Conservation (phyloP, 2,888 invertebrate species). For the Timema cristinae region DNA sequence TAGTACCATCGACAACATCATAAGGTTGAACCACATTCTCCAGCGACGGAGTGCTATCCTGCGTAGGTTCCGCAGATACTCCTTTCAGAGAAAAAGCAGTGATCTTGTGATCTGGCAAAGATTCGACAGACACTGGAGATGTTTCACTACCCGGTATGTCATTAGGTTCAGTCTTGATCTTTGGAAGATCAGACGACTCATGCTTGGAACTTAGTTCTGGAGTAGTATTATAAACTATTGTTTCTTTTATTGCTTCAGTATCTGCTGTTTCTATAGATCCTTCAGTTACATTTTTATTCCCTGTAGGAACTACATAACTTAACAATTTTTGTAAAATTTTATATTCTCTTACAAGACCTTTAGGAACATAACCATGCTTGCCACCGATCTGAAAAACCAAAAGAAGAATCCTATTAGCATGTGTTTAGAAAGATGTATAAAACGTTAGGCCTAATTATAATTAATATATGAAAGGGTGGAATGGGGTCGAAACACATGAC, state of each 20-base stretch:
- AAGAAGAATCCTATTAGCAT: constrained; percentile 17
- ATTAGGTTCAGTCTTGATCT: too few relatives aligned
- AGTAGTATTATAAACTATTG: background rate
- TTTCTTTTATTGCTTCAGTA: background rate
- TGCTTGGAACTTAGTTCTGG: background rate
- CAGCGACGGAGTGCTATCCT: constrained; percentile 2
- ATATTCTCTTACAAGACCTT: constrained; percentile 55
- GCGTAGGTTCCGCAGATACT: constrained; percentile 27
- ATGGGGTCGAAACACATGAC: too few relatives aligned
- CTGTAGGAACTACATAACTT: constrained; percentile 47
- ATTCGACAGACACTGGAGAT: too few relatives aligned
- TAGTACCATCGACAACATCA: constrained; percentile 65
- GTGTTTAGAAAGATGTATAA: too few relatives aligned
- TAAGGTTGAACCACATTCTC: constrained; percentile 18
- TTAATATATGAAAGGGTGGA: too few relatives aligned
- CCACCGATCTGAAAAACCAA: constrained; percentile 52
- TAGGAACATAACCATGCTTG: constrained; percentile 63
- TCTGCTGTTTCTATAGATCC: background rate
- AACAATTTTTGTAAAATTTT: constrained; percentile 49
- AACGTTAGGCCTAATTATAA: too few relatives aligned
- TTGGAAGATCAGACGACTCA: too few relatives aligned
- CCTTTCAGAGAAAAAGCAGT: constrained; percentile 18
- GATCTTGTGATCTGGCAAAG: too few relatives aligned
- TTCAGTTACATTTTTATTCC: constrained; percentile 30
- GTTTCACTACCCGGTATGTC: too few relatives aligned